These are phyloP conservation scores for Anabacerthia variegaticeps DNA, from an alignment of 2,797 vertebrate species.

Conservation along the genomic window DNA sequence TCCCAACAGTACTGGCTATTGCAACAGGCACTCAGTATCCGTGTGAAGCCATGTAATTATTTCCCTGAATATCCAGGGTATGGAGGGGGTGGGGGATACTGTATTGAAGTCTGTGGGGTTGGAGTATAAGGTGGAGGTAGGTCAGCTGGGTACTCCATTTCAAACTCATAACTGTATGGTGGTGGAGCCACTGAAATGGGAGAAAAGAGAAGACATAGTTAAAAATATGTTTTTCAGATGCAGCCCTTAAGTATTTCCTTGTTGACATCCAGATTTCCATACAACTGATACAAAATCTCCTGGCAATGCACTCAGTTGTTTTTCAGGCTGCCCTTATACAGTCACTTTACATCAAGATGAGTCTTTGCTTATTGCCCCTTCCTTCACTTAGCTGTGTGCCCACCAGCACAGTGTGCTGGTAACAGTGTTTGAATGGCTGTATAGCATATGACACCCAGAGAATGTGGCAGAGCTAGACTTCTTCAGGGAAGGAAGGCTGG, in stretches of 20 bases:
- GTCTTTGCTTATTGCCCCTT: background rate
- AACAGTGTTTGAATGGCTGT: background rate
- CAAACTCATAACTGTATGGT: constrained; percentile 85
- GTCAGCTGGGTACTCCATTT: constrained; percentile 83
- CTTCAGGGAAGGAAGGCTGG: background rate
- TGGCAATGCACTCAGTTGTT: background rate
- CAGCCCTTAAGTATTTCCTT: background rate
- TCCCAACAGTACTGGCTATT: background rate
- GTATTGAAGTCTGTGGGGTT: constrained; percentile 73
- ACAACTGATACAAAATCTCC: background rate
- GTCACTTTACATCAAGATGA: background rate
- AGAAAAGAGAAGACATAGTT: constrained; percentile 7
- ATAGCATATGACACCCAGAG: background rate
- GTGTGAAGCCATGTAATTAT: constrained; percentile 36
- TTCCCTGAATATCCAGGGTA: constrained; percentile 87
- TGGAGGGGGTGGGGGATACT: constrained; percentile 85
- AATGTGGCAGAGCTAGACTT: background rate
- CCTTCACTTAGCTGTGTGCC: background rate
- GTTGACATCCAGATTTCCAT: background rate
- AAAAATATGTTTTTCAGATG: background rate
- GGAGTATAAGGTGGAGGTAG: constrained; percentile 88
- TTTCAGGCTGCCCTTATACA: background rate
- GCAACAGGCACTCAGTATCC: background rate
- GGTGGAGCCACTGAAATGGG: constrained; percentile 82
- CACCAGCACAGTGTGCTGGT: background rate